Conservation (phyloP, 2,113 vertebrate species). For the Enhydra lutris region DNA sequence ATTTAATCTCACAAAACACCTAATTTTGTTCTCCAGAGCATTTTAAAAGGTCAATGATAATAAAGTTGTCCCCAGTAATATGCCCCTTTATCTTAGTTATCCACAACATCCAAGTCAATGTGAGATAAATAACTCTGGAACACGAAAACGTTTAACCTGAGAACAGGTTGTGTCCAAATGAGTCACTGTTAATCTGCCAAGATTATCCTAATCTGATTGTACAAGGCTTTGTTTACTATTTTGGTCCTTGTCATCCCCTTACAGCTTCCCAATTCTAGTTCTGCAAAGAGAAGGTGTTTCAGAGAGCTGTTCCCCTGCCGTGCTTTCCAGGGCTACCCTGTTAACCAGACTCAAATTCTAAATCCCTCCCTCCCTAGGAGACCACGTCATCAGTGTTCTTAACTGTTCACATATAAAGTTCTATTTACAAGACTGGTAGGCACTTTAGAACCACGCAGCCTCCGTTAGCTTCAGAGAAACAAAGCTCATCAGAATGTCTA, state of each 20-base stretch:
- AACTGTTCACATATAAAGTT: background rate
- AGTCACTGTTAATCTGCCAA: constrained; percentile 26
- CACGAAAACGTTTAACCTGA: background rate
- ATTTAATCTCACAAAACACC: background rate
- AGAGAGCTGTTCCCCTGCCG: background rate
- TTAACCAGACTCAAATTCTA: background rate
- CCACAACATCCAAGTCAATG: background rate
- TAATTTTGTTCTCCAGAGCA: background rate
- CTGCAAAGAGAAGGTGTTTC: background rate
- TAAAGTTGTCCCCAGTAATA: background rate
- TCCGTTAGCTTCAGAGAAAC: background rate
- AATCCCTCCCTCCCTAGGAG: background rate
- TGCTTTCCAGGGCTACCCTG: too few relatives aligned
- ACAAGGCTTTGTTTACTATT: constrained; percentile 59
- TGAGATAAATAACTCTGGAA: background rate
- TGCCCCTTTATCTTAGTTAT: background rate
- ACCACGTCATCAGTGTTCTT: background rate
- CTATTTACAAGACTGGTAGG: background rate
- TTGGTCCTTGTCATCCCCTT: background rate
- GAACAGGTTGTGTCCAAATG: constrained; percentile 16
- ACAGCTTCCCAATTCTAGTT: background rate
- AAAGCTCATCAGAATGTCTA: background rate
- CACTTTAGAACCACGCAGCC: background rate
- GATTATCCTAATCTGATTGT: constrained; percentile 49
- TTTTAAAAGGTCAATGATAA: constrained; percentile 10